Base-by-base conservation (phyloP, 2,797 vertebrate species). In the Pseudomugil tenellus region DNA sequence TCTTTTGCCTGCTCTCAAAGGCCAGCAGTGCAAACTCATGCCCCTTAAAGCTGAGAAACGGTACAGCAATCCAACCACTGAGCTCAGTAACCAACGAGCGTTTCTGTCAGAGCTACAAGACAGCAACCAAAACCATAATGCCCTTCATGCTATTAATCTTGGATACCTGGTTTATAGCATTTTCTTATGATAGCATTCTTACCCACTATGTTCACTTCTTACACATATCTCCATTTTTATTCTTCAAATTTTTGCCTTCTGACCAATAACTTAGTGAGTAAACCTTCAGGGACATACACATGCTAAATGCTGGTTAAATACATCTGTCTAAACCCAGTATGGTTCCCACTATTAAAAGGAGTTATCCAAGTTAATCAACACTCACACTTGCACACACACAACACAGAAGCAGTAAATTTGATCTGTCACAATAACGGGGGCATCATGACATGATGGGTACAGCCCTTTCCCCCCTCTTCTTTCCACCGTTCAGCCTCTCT, bases 1-100 rank as follows among this genome's bases (percentile, higher is more conserved):
- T 94, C 91, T 95, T 91, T 88, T 72, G 71, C 88, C 75, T 89
- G 72, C 87, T 87, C 93, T 87, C 87, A 84, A 87, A 92, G 89
- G 87, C 88, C 72, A 6, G 73, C 69, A 71, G 67, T 84, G 78
- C 83, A 87, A 85, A 87, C 82, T 83, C 69, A 58, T 53, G 81
- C 80, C 80, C 70, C 87, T 87, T 83, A 77, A 74, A 82, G 84
- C 87, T 87, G 86, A 89, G 74, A 84, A 9, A 74, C 86, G 80
- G 81, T 51, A 73, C 69, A 76, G 67, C 74, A 79, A 74, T 80
- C 60, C 49, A 70, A 77, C 69, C 81, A 74, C 49, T 65, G 57
- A 78, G 69, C 67, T 72, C 83, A 76, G 80, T 81, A 87, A 64
- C 63, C 64, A 51, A 77, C 41, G 25, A 58, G 53, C 34, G 71